Evolutionary conservation across 2,797 vertebrate species (phyloP), one percentile per base, ranked within the genome.

Genomic region (Limnodromus scolopaceus): DNA sequence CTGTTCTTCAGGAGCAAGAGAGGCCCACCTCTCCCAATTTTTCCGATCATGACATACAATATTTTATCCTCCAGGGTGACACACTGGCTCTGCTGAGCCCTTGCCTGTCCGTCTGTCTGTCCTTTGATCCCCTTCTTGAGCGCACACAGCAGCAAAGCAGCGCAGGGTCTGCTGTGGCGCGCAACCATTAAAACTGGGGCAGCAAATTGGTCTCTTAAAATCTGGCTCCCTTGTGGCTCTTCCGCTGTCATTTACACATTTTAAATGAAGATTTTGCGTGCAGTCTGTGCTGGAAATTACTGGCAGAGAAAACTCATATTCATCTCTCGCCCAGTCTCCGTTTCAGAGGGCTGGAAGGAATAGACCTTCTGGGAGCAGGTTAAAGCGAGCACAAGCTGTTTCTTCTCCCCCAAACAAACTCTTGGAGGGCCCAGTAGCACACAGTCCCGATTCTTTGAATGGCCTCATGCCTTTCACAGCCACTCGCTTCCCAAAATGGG

Each of bases 201-300:
- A 94, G 87, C 60, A 94, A 97, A 95, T 49, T 51, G 55, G 87
- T 91, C 91, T 94, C 84, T 86, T 74, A 72, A 96, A 96, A 94
- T 87, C 93, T 86, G 71, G 65, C 69, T 97, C 96, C 95, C 96
- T 69, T 51, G 95, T 77, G 96, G 78, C 90, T 92, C 83, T 84
- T 93, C 61, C 0, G 20, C 94, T 96, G 96, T 96, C 96, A 96
- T 97, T 97, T 94, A 87, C 95, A 84, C n/a, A 0, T 96, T 97
- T 97, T 94, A 97, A 96, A 97, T 96, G 92, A 97, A 96, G 93
- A 96, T 97, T 95, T 93, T 95, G 94, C 93, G 22, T 95, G 97
- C 93, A 93, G 86, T 57, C 92, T 96, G 82, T 89, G 93, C 92
- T 97, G 84, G 84, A 96, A 96, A 93, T 92, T 91, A 76, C 92